Evolutionary conservation across 1,140 invertebrate species (phyloP), one percentile per base, ranked within the genome.

Genomic region (Tetramorium simillimum): DNA sequence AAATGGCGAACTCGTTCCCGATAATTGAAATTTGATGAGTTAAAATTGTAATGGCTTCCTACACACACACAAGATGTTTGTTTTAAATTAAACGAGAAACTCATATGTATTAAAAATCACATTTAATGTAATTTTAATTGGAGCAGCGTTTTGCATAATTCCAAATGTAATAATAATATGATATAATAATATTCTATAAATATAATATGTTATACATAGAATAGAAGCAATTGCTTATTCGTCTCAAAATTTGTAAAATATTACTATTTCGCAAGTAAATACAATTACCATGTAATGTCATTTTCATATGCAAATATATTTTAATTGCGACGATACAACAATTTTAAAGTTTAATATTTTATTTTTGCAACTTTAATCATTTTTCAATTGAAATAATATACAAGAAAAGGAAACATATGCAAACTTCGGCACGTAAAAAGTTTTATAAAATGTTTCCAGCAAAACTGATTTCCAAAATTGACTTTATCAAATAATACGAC

Each of bases 11-110:
- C 40, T 60, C 14, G 2, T 3, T 72, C 2, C 10, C 12, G 33
- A n/a, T 81, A 81, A 81, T 75, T 60, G 69, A 75, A 75, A 75
- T 75, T 72, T 49, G 53, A n/a, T n/a, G 7, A 84, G 21, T 33
- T 46, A 46, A 81, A 73, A 75, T 62, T 9, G 53, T 37, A 73
- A 84, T 70, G 53, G 10, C 3, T 62, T 33, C 33, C 43, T 46
- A 53, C 6, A 67, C 10, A 28, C 49, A n/a, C 49, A n/a, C 21
- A 81, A 70, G 46, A 80, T 51, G 12, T 40, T 80, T 43, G 21
- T 43, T 43, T 70, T 40, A n/a, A 80, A 69, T 69, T 40, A 46
- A 69, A 70, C 49, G 28, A 67, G 33, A 80, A 67, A 53, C 9
- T 51, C 37, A 67, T 49, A 49, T 69, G 2, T 49, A 69, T 69